phyloP scores from a whole-genome alignment of 2,888 invertebrate species.

The Himalopsyche anomala region DNA sequence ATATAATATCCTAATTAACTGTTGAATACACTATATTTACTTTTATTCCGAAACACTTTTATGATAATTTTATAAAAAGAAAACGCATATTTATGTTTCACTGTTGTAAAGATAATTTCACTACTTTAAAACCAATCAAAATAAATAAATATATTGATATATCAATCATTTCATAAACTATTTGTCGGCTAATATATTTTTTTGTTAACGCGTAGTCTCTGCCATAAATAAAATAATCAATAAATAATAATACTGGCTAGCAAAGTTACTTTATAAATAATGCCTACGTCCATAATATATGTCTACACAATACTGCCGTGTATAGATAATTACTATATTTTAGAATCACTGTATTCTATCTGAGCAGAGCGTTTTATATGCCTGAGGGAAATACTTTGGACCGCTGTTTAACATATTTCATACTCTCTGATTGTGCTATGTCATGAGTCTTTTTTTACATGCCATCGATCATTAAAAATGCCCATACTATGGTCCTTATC shows the following conservation, averaged over 20 bases:
- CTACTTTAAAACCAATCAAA: too few relatives aligned
- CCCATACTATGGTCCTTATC: slow-evolving; percentile 59
- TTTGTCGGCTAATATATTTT: too few relatives aligned
- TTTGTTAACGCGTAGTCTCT: not conserved
- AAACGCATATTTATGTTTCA: too few relatives aligned
- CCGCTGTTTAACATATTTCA: slow-evolving; percentile 48
- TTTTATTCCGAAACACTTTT: too few relatives aligned
- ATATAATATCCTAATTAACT: too few relatives aligned
- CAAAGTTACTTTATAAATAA: not conserved
- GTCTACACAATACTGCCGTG: slow-evolving; percentile 25
- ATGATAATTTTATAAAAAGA: too few relatives aligned
- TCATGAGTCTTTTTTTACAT: slow-evolving; percentile 55
- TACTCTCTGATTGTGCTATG: slow-evolving; percentile 47
- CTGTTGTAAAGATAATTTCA: too few relatives aligned
- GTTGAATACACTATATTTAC: too few relatives aligned
- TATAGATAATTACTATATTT: slow-evolving; percentile 29
- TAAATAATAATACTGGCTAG: not conserved
- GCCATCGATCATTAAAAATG: slow-evolving; percentile 63
- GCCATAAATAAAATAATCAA: slow-evolving; percentile 12
- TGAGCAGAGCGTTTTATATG: slow-evolving; percentile 33
- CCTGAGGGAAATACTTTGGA: slow-evolving; percentile 47
- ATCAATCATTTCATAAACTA: too few relatives aligned
- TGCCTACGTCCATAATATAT: slow-evolving; percentile 1
- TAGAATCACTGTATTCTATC: slow-evolving; percentile 1
- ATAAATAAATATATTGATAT: too few relatives aligned